Evolutionary conservation across 2,113 vertebrate species (phyloP), one percentile per base, ranked within the genome.

Genomic region (Carassius auratus): DNA sequence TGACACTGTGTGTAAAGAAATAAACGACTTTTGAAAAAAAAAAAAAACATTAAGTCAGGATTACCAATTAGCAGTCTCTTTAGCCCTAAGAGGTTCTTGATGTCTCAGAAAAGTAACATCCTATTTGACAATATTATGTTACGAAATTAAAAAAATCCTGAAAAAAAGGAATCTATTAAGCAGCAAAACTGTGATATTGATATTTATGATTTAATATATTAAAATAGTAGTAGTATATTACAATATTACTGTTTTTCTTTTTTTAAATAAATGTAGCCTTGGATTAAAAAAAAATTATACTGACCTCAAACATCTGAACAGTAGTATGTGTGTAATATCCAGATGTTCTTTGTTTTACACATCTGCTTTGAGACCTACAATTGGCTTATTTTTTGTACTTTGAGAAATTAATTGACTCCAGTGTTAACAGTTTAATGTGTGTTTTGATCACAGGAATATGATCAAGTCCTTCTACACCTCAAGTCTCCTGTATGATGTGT

Each of bases 391-490:
- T 71, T 4, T 42, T 42, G 36, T 42, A 12, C 68, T 71, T 26
- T 64, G 61, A 26, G 61, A 64, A 71, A 38, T 10, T 26, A 30
- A 76, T 26, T 52, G 74, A 30, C 61, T 45, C 12, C n/a, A 26
- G n/a, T 66, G 38, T 81, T 50, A 68, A 50, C 42, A 0, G 61
- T 68, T 66, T 19, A 50, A 48, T 87, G 17, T 42, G 42, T 85
- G 21, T 86, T 78, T 88, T 87, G 88, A 89, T 90, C 88, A 4
- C 91, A 99, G 98, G 95, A 99, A 99, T 90, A 99, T 99, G 98
- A 97, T 99, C 91, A 99, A 99, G 92, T 99, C 98, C 5, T 99
- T 99, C 95, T 99, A 98, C 94, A 98, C 98, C 4, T 92, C 98
- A 88, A 99, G 97, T 91, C 96, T 99, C 81, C 93, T 99, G 92